Evolutionary conservation across 2,113 vertebrate species (phyloP).

Genomic region (Aix galericulata): DNA sequence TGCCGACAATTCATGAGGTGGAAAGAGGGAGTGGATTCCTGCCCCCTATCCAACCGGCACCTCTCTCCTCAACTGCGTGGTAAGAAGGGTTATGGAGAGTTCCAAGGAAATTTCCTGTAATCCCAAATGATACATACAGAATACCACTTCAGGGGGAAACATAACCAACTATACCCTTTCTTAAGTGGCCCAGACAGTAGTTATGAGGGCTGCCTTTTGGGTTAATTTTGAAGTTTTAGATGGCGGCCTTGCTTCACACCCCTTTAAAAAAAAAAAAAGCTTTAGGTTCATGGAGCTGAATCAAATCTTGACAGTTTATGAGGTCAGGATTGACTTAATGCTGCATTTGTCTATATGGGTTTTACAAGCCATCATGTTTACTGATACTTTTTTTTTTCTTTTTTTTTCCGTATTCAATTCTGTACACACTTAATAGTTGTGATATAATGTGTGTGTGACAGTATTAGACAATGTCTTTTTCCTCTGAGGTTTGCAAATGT

Average conservation of each 20-base stretch:
- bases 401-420: neutral
- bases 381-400: neutral
- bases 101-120: neutral
- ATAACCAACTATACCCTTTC: neutral
- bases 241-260: neutral
- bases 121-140: neutral
- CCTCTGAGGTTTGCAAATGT: neutral
- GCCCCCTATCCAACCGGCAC: neutral
- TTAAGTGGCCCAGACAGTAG: neutral
- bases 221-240: neutral
- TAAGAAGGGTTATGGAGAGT: neutral
- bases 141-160: neutral
- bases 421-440: neutral
- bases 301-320: neutral
- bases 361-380: neutral
- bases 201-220: neutral
- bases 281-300: neutral
- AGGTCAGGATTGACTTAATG: neutral
- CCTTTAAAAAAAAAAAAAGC: neutral
- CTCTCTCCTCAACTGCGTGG: neutral
- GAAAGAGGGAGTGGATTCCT: neutral
- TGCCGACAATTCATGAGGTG: neutral
- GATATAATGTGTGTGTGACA: constrained; percentile 7
- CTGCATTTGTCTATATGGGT: neutral
- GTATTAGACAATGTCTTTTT: neutral